A percentile compares a stretch with the other conserved stretches of the same genome.
Evolutionary conservation across 2,888 invertebrate genomes (phyloP).

Genomic region (Caenorhabditis auriculariae): DNA sequence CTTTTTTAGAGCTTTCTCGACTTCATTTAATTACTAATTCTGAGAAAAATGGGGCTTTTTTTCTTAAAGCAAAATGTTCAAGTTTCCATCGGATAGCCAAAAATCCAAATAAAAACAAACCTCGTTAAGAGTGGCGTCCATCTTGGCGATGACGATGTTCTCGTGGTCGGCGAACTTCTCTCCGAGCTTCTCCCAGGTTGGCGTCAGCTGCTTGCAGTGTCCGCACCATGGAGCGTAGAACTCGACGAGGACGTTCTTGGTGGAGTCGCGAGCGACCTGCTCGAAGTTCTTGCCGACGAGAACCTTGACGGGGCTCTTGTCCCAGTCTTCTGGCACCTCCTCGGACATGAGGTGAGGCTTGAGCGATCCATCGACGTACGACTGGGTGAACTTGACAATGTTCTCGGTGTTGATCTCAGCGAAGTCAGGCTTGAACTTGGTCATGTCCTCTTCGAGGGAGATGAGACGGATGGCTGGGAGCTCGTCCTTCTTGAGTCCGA

Average conservation of each 20-base stretch:
- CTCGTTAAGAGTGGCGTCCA: constrained; percentile 97
- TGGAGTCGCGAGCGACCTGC: constrained; percentile 81
- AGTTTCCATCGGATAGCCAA: no score
- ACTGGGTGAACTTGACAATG: constrained; percentile 79
- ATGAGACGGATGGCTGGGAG: constrained; percentile 73
- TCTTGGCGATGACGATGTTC: constrained; percentile 90
- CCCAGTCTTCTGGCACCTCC: constrained; percentile 94
- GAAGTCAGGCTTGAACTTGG: constrained; percentile 85
- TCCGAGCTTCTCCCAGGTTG: constrained; percentile 91
- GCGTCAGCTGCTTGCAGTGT: constrained; percentile 94
- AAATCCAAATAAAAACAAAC: constrained; percentile 71
- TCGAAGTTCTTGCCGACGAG: constrained; percentile 95
- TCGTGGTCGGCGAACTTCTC: constrained; percentile 83
- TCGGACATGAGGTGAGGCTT: constrained; percentile 93
- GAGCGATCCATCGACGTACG: constrained; percentile 86
- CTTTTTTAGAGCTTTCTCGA: no score
- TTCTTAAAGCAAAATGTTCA: no score
- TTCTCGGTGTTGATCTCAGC: constrained; percentile 74
- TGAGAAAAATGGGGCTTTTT: no score
- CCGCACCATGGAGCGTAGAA: constrained; percentile 77
- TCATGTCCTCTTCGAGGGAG: constrained; percentile 92
- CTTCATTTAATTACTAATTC: no score
- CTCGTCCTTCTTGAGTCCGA: constrained; percentile 91
- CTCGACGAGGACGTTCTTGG: constrained; percentile 92
- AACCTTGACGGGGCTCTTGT: constrained; percentile 84